Evolutionary conservation across 2,888 invertebrate genomes (phyloP).

Genomic region (Dicyrtomina minuta): DNA sequence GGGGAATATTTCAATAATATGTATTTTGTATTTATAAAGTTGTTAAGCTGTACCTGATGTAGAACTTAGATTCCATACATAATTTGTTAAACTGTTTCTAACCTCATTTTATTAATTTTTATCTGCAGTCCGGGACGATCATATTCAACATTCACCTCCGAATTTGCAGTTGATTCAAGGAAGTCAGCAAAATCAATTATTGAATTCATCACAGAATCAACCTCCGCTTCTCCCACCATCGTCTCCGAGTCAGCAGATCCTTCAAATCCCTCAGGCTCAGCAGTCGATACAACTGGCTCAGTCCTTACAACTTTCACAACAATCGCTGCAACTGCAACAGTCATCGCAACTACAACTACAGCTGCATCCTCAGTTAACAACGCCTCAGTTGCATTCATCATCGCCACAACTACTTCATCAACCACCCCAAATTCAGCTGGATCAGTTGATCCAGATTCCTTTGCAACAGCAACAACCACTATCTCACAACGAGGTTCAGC

Average conservation of each 20-base stretch:
- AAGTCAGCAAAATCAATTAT: conserved; percentile 1
- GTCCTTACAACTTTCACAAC: conserved; percentile 12
- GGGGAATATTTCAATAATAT: too few relatives aligned
- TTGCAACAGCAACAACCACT: conserved; percentile 9
- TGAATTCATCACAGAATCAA: background rate
- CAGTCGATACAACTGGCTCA: background rate
- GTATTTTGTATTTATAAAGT: too few relatives aligned
- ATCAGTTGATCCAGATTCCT: background rate
- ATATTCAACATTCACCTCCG: conserved; percentile 14
- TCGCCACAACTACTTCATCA: conserved; percentile 9
- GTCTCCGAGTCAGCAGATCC: conserved; percentile 13
- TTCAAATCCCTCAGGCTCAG: conserved; percentile 8
- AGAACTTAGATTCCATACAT: too few relatives aligned
- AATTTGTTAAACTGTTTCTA: too few relatives aligned
- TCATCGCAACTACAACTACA: conserved; percentile 11
- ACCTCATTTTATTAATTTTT: too few relatives aligned
- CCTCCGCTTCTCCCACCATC: background rate
- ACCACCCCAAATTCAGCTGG: conserved; percentile 4
- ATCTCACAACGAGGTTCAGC: background rate
- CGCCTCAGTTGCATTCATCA: background rate
- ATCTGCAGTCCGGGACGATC: conserved; percentile 28
- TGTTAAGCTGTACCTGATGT: too few relatives aligned
- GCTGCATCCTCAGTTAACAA: background rate
- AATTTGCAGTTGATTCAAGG: conserved; percentile 23
- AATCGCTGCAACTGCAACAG: conserved; percentile 20